These are phyloP conservation scores for Onychomys leucogaster DNA, from an alignment of 2,797 vertebrate genomes.

Conservation along the genomic window DNA sequence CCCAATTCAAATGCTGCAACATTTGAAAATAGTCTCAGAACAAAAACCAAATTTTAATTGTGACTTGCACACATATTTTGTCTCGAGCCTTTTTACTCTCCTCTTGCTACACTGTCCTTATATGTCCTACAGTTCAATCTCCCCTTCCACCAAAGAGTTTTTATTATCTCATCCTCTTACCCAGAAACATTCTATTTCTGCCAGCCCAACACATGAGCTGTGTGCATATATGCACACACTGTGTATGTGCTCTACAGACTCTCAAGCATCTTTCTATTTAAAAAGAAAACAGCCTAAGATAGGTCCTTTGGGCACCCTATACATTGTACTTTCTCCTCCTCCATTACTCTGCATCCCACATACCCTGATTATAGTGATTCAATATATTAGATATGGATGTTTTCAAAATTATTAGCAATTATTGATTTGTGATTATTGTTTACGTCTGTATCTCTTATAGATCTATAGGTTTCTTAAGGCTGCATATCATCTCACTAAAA, in stretches of 20 bases:
- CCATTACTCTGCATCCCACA: background rate
- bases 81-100: background rate
- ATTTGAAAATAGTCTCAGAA: background rate
- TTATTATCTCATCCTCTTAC: background rate
- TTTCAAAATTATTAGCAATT: constrained; percentile 16
- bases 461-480: background rate
- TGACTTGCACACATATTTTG: background rate
- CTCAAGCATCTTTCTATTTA: background rate
- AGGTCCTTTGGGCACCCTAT: background rate
- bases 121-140: background rate
- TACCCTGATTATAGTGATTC: background rate
- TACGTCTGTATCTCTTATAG: background rate
- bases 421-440: background rate
- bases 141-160: background rate
- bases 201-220: no score
- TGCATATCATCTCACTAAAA: constrained; percentile 19
- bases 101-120: background rate
- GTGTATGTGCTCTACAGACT: background rate
- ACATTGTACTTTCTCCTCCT: background rate
- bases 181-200: background rate
- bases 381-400: background rate
- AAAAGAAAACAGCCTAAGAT: background rate
- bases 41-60: background rate
- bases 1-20: background rate
- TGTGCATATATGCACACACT: background rate